Evolutionary conservation across 1,140 invertebrate species (phyloP).

Genomic region (Campoletis sonorensis): DNA sequence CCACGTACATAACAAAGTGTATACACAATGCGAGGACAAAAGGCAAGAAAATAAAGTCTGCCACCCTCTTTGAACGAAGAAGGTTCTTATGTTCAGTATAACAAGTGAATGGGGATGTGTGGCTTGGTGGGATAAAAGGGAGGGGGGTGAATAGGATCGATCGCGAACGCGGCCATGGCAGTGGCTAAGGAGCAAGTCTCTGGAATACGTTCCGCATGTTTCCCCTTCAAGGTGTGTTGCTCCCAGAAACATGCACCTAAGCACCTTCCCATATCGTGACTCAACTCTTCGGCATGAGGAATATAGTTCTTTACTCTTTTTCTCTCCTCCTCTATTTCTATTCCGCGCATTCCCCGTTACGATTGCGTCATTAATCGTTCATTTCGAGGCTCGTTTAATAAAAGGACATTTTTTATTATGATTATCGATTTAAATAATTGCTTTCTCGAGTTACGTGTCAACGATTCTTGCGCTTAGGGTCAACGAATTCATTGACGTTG

Average conservation of each 20-base stretch:
- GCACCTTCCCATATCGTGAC: conserved; percentile 1
- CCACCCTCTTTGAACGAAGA: no score
- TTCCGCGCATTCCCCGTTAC: background rate
- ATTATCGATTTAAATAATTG: background rate
- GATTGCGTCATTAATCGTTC: background rate
- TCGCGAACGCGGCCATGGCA: background rate
- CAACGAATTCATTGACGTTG: background rate
- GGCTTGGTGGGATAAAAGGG: background rate
- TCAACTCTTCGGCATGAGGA: conserved; percentile 4
- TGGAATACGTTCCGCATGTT: background rate
- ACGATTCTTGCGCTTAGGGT: background rate
- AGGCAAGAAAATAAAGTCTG: no score
- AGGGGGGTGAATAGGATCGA: background rate
- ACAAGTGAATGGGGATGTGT: no score
- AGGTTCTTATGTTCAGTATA: no score
- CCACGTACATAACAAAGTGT: no score
- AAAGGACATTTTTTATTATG: background rate
- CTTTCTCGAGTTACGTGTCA: background rate
- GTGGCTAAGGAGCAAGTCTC: conserved; percentile 1
- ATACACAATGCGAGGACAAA: no score
- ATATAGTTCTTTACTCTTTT: background rate
- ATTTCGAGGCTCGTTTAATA: background rate
- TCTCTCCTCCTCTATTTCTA: background rate
- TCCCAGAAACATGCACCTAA: conserved; percentile 5
- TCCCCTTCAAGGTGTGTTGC: conserved; percentile 1